phyloP scores from a whole-genome alignment of 35 echinoderm and acorn worm species.

The Ophioderma brevispina region DNA sequence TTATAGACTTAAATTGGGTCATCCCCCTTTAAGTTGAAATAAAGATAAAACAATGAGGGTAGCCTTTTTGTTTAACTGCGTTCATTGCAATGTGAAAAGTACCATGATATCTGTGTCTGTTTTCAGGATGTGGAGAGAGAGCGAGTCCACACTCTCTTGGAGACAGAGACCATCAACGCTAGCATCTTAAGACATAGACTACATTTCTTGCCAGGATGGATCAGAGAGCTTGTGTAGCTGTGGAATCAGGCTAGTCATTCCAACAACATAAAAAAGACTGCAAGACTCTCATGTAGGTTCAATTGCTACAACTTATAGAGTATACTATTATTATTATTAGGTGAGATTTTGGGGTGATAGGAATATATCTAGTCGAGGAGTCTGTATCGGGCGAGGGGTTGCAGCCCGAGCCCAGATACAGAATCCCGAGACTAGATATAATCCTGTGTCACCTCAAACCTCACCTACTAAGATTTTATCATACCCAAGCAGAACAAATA shows the following conservation, averaged over 20 bases:
- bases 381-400: not conserved
- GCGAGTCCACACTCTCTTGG: slow-evolving; percentile 62
- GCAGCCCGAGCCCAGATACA: no score
- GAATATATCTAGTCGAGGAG: not conserved
- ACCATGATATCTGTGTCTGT: no score
- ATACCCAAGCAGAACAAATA: no score
- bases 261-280: slow-evolving; percentile 92
- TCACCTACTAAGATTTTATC: no score
- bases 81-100: no score
- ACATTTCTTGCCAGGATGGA: slow-evolving; percentile 79
- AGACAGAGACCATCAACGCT: slow-evolving; percentile 96
- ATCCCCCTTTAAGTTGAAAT: no score
- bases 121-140: slow-evolving; percentile 84
- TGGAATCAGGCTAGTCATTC: slow-evolving; percentile 89
- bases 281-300: slow-evolving; percentile 70
- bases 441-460: no score
- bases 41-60: not conserved
- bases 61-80: not conserved
- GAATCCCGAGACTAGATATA: no score
- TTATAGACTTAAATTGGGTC: no score
- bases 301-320: not conserved
- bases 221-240: slow-evolving; percentile 84
- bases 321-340: no score
- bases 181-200: slow-evolving; percentile 89
- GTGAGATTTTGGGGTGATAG: not conserved